phyloP scores from a whole-genome alignment of 2,113 vertebrate genomes.

The Rhizomys pruinosus region DNA sequence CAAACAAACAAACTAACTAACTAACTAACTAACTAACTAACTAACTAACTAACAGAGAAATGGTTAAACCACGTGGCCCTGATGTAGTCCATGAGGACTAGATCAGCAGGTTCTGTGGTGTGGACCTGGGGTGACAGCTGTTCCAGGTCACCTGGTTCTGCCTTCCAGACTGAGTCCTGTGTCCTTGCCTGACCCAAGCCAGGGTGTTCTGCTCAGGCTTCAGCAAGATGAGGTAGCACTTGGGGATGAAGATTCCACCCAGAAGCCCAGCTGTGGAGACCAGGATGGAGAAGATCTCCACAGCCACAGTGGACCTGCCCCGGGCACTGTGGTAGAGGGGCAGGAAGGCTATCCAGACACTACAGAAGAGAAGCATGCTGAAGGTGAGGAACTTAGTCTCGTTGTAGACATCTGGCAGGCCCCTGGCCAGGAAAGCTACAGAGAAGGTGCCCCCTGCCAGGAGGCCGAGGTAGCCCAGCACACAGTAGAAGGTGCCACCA shows the following conservation, averaged over 20 bases:
- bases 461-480: slow-evolving; percentile 37
- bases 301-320: neutral
- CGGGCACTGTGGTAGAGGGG: slow-evolving; percentile 2
- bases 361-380: slow-evolving; percentile 58
- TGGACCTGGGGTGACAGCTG: accelerated
- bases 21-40: too few relatives aligned
- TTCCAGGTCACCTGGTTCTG: neutral
- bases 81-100: neutral
- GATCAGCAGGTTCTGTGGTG: accelerated
- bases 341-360: slow-evolving; percentile 25
- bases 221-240: slow-evolving; percentile 46
- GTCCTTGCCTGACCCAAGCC: neutral
- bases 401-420: neutral
- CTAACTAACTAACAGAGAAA: too few relatives aligned
- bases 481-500: neutral
- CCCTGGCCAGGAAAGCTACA: slow-evolving; percentile 42
- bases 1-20: too few relatives aligned
- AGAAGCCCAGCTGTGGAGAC: slow-evolving; percentile 28
- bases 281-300: slow-evolving; percentile 52
- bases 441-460: neutral
- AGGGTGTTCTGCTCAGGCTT: neutral
- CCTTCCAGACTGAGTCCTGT: too few relatives aligned
- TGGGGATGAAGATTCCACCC: slow-evolving; percentile 48
- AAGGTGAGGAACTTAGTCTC: slow-evolving; percentile 43
- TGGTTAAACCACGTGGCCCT: too few relatives aligned